Evolutionary conservation across 2,113 vertebrate genomes (phyloP).

Genomic region (Psettodes erumei): DNA sequence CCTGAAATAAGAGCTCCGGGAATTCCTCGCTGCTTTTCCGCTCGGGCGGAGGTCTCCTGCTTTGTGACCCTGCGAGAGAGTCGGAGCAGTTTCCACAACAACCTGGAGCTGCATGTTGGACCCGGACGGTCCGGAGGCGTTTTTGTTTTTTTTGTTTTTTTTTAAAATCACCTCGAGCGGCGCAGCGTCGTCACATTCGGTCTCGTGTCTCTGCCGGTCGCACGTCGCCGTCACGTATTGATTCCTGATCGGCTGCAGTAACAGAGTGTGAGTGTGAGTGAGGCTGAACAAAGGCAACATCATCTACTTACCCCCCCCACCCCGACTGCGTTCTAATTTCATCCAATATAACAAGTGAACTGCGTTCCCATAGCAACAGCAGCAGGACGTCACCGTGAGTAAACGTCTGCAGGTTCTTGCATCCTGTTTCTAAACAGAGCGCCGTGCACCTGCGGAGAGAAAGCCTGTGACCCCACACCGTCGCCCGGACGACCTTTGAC

Average conservation of each 20-base stretch:
- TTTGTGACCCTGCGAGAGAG: conserved; percentile 52
- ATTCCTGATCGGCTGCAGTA: not conserved
- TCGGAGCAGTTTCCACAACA: conserved; percentile 64
- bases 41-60: conserved; percentile 39
- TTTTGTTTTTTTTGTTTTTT: no score
- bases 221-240: not conserved
- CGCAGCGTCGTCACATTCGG: no score
- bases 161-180: no score
- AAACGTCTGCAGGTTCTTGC: not conserved
- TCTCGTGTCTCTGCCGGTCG: no score
- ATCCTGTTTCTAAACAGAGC: not conserved
- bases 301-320: no score
- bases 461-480: conserved; percentile 65
- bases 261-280: not conserved
- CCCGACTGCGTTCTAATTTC: not conserved
- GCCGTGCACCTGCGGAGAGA: conserved; percentile 68
- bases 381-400: not conserved
- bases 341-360: not conserved
- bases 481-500: conserved; percentile 58
- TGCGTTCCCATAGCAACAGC: not conserved
- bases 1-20: conserved; percentile 71
- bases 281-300: not conserved
- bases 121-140: conserved; percentile 29
- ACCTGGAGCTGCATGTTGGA: conserved; percentile 48
- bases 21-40: conserved; percentile 62